phyloP scores from a whole-genome alignment of 2,113 vertebrate genomes.

The Actenoides hombroni region DNA sequence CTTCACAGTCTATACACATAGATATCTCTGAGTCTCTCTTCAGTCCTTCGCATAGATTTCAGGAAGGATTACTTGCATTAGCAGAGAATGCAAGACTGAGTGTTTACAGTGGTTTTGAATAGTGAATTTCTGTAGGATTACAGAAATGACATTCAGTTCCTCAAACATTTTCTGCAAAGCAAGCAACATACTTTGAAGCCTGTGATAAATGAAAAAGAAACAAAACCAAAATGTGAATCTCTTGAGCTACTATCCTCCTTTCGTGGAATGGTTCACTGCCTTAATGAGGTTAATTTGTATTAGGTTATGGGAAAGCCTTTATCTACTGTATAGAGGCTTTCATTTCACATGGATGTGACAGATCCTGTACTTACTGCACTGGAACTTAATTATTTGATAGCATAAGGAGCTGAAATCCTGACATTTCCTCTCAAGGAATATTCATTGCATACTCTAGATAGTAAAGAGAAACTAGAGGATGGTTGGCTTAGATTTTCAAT shows the following conservation, averaged over 20 bases:
- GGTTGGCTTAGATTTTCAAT: neutral
- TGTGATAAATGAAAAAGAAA: neutral
- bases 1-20: neutral
- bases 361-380: neutral
- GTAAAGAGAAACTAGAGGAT: neutral
- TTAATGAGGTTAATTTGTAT: constrained; percentile 44
- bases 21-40: neutral
- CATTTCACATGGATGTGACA: neutral
- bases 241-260: neutral
- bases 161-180: constrained; percentile 14
- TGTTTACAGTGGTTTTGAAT: constrained; percentile 15
- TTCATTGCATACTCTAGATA: neutral
- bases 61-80: neutral
- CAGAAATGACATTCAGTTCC: neutral
- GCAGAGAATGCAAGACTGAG: neutral
- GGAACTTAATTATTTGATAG: constrained; percentile 42
- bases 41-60: neutral
- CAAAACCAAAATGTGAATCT: neutral
- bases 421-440: neutral
- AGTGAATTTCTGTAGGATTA: constrained; percentile 5
- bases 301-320: constrained; percentile 7
- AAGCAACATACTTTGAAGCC: neutral
- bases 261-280: neutral
- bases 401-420: constrained; percentile 15
- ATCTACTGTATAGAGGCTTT: neutral